Base-by-base conservation (phyloP, 2,797 vertebrate genomes). In the Fistularia tabacaria region DNA sequence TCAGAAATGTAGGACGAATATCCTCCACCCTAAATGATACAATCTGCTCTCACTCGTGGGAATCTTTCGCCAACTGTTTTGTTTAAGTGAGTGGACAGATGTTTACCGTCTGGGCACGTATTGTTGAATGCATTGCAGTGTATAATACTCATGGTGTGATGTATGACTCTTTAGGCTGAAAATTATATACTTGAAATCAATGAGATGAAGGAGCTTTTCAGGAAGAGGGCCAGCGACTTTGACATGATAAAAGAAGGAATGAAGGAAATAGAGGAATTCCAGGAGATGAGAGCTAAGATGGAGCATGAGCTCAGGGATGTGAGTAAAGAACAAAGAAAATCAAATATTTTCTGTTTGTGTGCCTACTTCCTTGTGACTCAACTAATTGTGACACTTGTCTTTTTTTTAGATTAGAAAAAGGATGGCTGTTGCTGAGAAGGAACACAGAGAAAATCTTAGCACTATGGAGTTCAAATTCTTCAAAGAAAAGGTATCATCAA, bases 221-320 rank as follows among this genome's bases (percentile, higher is more conserved):
- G 64, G 40, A 82, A 90, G 83, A 91, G 87, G 72, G 84, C 86
- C 1, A 65, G 64, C 43, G 93, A 96, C 69, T 92, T 93, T 50
- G 76, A 84, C 43, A 81, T 87, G 77, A 91, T 93, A 69, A 88
- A 91, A 47, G 82, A 85, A 36, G 91, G 93, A 60, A 71, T 92
- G 63, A 92, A 76, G 75, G 87, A 75, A 67, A 88, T 93, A 53
- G 85, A 88, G 55, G 91, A 90, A 55, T 94, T 94, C 68, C 72
- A 75, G 51, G 88, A 62, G 65, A 89, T 68, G 72, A 93, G 93
- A 82, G 72, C 78, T 14, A 79, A 89, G 59, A 84, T 94, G 90
- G 92, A 97, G 61, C 90, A 92, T 76, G 92, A 96, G 68, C 84
- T 96, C 42, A 80, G 77, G 10, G 85, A 91, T 47, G 93, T 91